These are phyloP conservation scores for Nomada fabriciana DNA, from an alignment of 2,888 invertebrate genomes.

Conservation along the genomic window DNA sequence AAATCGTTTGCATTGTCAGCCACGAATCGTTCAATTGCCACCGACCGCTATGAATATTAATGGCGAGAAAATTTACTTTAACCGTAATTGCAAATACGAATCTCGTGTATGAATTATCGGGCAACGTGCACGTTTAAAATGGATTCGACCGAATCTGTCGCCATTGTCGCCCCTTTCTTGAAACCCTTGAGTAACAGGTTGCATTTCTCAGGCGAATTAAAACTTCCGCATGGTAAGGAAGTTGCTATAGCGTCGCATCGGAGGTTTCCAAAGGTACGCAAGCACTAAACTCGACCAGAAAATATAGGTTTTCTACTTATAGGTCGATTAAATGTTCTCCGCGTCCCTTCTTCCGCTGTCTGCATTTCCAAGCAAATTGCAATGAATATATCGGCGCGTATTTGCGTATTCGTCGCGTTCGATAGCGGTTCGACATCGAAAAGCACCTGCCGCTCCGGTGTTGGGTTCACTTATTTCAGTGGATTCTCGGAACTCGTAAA, in stretches of 20 bases:
- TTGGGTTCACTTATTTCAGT: slow-evolving; percentile 21
- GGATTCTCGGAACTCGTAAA: slow-evolving; percentile 35
- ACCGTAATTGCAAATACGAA: slow-evolving; percentile 37
- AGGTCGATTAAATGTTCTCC: slow-evolving; percentile 33
- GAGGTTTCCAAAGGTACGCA: slow-evolving; percentile 4
- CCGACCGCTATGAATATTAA: slow-evolving; percentile 60
- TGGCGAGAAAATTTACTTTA: slow-evolving; percentile 34
- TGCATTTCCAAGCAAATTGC: not conserved
- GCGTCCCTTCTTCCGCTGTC: no score
- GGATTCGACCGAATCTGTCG: slow-evolving; percentile 6
- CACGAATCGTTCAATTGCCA: slow-evolving; percentile 3
- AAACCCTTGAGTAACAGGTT: slow-evolving; percentile 14
- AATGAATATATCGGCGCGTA: slow-evolving; percentile 13
- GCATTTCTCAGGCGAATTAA: slow-evolving; percentile 5
- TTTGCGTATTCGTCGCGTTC: slow-evolving; percentile 17
- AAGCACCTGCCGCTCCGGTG: slow-evolving; percentile 26
- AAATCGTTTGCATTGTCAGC: slow-evolving; percentile 26
- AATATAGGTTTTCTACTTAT: not conserved
- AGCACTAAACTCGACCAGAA: not conserved
- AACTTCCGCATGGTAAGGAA: slow-evolving; percentile 15
- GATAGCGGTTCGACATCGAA: slow-evolving; percentile 33
- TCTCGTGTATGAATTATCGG: slow-evolving; percentile 26
- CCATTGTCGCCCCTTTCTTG: slow-evolving; percentile 1
- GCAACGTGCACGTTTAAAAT: slow-evolving; percentile 2
- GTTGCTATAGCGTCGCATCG: slow-evolving; percentile 4